These are phyloP conservation scores for Hylaeus volcanicus DNA, from an alignment of 1,140 invertebrate genomes.

Conservation along the genomic window DNA sequence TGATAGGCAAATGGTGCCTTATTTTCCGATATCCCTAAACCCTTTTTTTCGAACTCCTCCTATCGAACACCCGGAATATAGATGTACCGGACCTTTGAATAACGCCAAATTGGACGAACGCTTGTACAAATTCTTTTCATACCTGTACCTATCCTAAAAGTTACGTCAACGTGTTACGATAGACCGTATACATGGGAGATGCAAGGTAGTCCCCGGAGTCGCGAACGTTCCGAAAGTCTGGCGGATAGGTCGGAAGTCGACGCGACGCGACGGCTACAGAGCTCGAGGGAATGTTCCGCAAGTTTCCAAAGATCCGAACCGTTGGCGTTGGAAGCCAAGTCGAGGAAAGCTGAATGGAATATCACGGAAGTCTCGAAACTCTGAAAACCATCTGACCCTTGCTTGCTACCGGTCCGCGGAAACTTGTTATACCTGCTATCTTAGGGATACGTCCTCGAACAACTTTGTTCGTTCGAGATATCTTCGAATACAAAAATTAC, in stretches of 20 bases:
- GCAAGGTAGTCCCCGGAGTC: not conserved
- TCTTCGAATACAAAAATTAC: too few relatives aligned
- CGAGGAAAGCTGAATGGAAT: conserved; percentile 16
- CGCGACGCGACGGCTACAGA: not conserved
- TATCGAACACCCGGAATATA: too few relatives aligned
- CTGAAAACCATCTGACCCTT: not conserved
- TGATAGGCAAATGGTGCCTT: too few relatives aligned
- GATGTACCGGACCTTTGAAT: too few relatives aligned
- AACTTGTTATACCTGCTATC: not conserved
- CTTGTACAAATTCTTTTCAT: too few relatives aligned
- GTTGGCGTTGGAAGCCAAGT: not conserved
- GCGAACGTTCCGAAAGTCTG: not conserved
- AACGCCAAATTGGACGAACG: too few relatives aligned
- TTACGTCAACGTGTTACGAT: too few relatives aligned
- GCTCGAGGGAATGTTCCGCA: conserved; percentile 22
- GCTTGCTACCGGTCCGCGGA: not conserved
- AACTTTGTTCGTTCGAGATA: too few relatives aligned
- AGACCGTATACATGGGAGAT: not conserved
- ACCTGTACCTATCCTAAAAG: too few relatives aligned
- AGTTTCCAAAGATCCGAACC: conserved; percentile 2
- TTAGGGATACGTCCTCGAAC: not conserved
- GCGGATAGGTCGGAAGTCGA: conserved; percentile 10
- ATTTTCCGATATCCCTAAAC: too few relatives aligned
- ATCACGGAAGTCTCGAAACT: not conserved
- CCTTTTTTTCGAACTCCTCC: too few relatives aligned